Evolutionary conservation across 64 coral and sea anemone genomes (phyloP), one percentile per base, ranked within the genome.

Genomic region (Catalaphyllia jardinei): DNA sequence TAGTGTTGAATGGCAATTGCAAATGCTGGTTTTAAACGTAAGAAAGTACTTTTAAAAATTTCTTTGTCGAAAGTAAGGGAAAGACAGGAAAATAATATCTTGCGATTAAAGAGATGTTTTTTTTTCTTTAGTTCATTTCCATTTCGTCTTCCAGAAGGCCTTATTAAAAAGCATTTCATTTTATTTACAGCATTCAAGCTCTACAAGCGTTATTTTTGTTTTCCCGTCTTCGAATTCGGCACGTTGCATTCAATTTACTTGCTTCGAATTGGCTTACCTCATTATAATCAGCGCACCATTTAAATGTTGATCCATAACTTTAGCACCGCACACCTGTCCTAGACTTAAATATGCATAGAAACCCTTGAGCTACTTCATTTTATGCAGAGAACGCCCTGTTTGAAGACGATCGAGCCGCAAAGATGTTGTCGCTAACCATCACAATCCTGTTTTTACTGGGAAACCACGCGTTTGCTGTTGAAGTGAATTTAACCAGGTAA

Each of bases 301-400:
- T 71, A 42, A 85, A 51, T 85, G 60, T 71, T 85, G 62, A 67
- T 71, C 46, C 39, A 51, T 42, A 63, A 52, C 63, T 27, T 85
- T 20, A 17, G 62, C 18, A 52, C 19, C 71, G 33, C 22, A 29
- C 81, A 85, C 81, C 81, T 85, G 81, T 52, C 67, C 33, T 11
- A 3, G 25, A 50, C 8, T 38, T 85, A 51, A 85, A 85, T 85
- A 85, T 71, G 63, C 81, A 85, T 85, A 69, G 25, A 51, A 49
- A 29, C 39, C 63, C 81, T 19, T 8, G 62, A 71, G 62, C 63
- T 14, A 22, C 81, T 71, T 85, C 81, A 85, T 85, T 71, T 71
- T 60, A 31, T 11, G n/a, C 65, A 25, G 81, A 63, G 38, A 85
- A 85, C 81, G 81, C 81, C 81, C 71, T 71, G 62, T 65, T 85